Conservation (phyloP, 2,797 vertebrate species). For the Takifugu rubripes region DNA sequence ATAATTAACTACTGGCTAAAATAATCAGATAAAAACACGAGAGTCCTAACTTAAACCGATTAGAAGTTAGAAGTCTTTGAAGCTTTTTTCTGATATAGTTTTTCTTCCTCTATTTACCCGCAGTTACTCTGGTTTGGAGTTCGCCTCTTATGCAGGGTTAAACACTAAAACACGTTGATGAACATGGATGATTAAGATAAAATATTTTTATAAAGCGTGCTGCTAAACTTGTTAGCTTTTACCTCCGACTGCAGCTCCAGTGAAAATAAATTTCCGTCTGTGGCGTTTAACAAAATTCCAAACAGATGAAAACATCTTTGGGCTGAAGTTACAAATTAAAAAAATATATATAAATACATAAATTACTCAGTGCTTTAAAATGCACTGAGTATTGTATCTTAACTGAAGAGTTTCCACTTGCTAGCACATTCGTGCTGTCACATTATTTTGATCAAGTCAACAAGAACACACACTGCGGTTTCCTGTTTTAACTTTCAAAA, state of each 20-base stretch:
- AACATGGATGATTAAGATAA: too few species aligned
- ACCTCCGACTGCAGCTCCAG: constrained; percentile 89
- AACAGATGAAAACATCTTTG: constrained; percentile 81
- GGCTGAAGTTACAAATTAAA: not conserved
- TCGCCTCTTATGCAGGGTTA: too few species aligned
- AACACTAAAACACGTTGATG: too few species aligned
- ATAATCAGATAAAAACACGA: too few species aligned
- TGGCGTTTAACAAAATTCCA: constrained; percentile 94
- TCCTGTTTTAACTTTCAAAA: constrained; percentile 14
- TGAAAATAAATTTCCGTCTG: constrained; percentile 88
- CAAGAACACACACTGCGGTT: rapidly evolving
- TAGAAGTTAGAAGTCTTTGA: too few species aligned
- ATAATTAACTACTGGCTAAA: too few species aligned
- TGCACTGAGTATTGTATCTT: constrained; percentile 29
- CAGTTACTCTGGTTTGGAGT: too few species aligned
- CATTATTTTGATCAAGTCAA: rapidly evolving
- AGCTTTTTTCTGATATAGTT: too few species aligned
- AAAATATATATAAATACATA: not conserved
- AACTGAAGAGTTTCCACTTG: not conserved
- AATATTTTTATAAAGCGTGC: not conserved
- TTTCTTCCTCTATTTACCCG: too few species aligned
- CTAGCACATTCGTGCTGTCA: not conserved
- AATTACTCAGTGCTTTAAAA: not conserved
- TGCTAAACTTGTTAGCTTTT: constrained; percentile 17
- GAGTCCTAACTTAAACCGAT: too few species aligned